These are phyloP conservation scores for Paraescarpia echinospica DNA, from an alignment of 1,140 invertebrate genomes.

Conservation along the genomic window DNA sequence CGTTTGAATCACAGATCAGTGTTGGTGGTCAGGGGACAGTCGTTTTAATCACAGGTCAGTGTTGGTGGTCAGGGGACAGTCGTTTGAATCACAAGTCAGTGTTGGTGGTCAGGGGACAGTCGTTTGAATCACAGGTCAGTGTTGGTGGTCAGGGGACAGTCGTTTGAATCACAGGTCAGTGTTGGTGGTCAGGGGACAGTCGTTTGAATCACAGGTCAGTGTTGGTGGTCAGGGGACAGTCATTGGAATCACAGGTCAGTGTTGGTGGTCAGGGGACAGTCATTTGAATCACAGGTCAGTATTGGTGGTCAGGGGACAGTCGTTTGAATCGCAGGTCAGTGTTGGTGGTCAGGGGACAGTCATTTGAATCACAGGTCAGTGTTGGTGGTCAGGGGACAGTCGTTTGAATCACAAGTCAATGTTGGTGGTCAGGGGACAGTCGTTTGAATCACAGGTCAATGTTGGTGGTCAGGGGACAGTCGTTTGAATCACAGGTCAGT, in stretches of 20 bases:
- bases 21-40: too few relatives aligned
- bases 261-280: slow-evolving; percentile 40
- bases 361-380: slow-evolving; percentile 86
- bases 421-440: slow-evolving; percentile 40
- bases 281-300: slow-evolving; percentile 86
- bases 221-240: slow-evolving; percentile 40
- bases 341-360: slow-evolving; percentile 40
- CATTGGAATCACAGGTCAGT: slow-evolving; percentile 86
- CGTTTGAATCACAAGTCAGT: slow-evolving; percentile 86
- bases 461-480: slow-evolving; percentile 40
- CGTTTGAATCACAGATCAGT: too few relatives aligned
- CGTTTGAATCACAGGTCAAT: slow-evolving; percentile 86
- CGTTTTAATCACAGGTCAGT: slow-evolving; percentile 86
- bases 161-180: slow-evolving; percentile 86
- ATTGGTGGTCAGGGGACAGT: slow-evolving; percentile 40
- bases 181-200: slow-evolving; percentile 40
- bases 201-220: slow-evolving; percentile 86
- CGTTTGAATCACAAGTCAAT: slow-evolving; percentile 86
- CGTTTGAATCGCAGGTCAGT: slow-evolving; percentile 86
- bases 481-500: slow-evolving; percentile 86
- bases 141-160: slow-evolving; percentile 40
- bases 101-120: slow-evolving; percentile 40
- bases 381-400: slow-evolving; percentile 40
- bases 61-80: slow-evolving; percentile 40
- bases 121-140: slow-evolving; percentile 86